phyloP scores from a whole-genome alignment of 1,140 invertebrate species.

The Drosophila bipectinata region DNA sequence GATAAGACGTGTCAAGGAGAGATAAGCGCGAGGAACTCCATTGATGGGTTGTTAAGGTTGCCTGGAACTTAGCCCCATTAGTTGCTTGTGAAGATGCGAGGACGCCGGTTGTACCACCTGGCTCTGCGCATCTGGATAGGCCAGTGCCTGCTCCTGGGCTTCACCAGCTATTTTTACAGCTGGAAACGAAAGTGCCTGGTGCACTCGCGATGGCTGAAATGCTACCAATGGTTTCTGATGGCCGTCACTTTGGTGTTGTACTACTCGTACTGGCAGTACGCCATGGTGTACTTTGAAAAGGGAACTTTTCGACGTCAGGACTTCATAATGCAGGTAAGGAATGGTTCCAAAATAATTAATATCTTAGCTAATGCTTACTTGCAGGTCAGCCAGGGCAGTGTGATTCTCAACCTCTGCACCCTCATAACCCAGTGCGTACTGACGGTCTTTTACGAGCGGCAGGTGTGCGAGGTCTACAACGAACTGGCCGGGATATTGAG shows the following conservation, averaged over 20 bases:
- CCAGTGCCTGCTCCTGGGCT: constrained; percentile 15
- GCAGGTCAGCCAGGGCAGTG: background rate
- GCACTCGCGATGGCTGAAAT: constrained; percentile 1
- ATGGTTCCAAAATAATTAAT: background rate
- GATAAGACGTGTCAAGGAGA: background rate
- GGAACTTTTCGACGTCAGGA: constrained; percentile 11
- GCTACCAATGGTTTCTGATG: constrained; percentile 13
- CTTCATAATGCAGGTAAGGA: background rate
- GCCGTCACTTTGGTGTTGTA: background rate
- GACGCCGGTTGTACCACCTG: constrained; percentile 15
- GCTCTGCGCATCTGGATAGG: constrained; percentile 16
- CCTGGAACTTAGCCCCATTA: background rate
- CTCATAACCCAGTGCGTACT: background rate
- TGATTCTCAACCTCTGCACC: background rate
- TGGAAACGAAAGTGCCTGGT: background rate
- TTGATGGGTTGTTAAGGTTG: background rate
- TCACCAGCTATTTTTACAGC: constrained; percentile 6
- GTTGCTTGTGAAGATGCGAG: constrained; percentile 15
- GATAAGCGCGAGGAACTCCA: background rate
- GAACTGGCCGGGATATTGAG: constrained; percentile 5
- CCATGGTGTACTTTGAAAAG: background rate
- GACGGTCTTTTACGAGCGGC: background rate
- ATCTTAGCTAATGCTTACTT: background rate
- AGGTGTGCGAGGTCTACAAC: constrained; percentile 14
- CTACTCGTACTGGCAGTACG: background rate